Evolutionary conservation across 1,140 invertebrate genomes (phyloP), one percentile per base, ranked within the genome.

Genomic region (Telenomus remus): DNA sequence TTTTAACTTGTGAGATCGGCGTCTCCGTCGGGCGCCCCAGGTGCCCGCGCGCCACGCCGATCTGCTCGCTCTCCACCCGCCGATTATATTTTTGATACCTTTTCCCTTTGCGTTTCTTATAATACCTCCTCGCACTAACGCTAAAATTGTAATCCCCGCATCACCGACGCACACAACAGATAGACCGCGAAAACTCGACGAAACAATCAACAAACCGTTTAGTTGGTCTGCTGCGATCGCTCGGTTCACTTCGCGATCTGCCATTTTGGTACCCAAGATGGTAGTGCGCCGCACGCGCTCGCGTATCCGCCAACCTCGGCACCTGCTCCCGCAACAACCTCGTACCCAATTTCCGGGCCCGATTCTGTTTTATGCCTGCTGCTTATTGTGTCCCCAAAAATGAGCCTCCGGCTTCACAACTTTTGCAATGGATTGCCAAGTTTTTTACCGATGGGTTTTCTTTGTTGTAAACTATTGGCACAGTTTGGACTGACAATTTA

Each of bases 51-150:
- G n/a, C 37, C 37, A 9, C 37, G 8, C 3, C 37, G 33, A 51
- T 16, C 10, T 11, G 44, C 39, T 7, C 39, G 11, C 4, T 44
- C 16, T 53, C 55, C 54, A 12, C 35, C 61, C 49, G 56, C 80
- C 34, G 85, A 87, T 87, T 88, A 88, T 88, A 87, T 88, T 87
- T 39, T 39, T 39, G 43, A 7, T 86, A 86, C 85, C 86, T 87
- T 88, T 87, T 88, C 85, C 78, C 85, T 83, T 82, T 80, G 82
- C 84, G 27, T 64, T 63, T 14, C 4, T 84, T 86, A 84, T 86
- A 86, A 85, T 85, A 86, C 74, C 75, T 73, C 55, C 33, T 74
- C 19, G 19, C 19, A 27, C 61, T 69, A 56, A 55, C 78, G 78
- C 79, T 83, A 82, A 84, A 84, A 84, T 83, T 80, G 80, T 83